These are phyloP conservation scores for Sinohyriopsis cumingii DNA, from an alignment of 2,888 invertebrate species.

Conservation along the genomic window DNA sequence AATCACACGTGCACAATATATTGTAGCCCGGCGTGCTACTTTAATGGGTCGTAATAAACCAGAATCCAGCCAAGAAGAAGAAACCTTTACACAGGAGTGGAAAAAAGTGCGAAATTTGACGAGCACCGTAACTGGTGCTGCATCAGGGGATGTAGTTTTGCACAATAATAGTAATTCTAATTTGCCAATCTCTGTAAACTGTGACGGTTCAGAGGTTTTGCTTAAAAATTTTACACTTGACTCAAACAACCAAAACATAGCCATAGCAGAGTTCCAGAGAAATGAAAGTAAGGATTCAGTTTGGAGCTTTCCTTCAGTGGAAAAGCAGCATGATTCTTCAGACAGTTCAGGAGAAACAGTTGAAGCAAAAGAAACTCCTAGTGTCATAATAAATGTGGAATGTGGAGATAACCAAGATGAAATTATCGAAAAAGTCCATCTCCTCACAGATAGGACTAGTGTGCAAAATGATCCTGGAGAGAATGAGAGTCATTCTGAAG, in stretches of 20 bases:
- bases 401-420: too few species aligned
- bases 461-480: too few species aligned
- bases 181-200: too few species aligned
- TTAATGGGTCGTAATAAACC: slow-evolving; percentile 57
- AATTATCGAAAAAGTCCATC: too few species aligned
- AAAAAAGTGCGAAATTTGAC: slow-evolving; percentile 30
- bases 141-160: neutral
- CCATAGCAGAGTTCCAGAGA: slow-evolving; percentile 5
- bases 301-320: slow-evolving; percentile 32
- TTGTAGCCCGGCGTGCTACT: slow-evolving; percentile 92
- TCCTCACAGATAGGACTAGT: too few species aligned
- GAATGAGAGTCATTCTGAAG: too few species aligned
- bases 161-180: slow-evolving; percentile 8
- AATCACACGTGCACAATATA: slow-evolving; percentile 87
- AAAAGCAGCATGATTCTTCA: slow-evolving; percentile 22
- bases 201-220: too few species aligned
- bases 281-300: slow-evolving; percentile 32
- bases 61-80: slow-evolving; percentile 36
- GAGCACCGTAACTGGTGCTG: neutral
- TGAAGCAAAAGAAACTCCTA: too few species aligned
- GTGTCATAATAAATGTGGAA: too few species aligned
- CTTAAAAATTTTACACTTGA: too few species aligned
- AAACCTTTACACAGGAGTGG: slow-evolving; percentile 53
- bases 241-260: neutral
- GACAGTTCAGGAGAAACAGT: slow-evolving; percentile 9